phyloP scores from a whole-genome alignment of 2,797 vertebrate genomes.

The Stomatorhinus walkeri region DNA sequence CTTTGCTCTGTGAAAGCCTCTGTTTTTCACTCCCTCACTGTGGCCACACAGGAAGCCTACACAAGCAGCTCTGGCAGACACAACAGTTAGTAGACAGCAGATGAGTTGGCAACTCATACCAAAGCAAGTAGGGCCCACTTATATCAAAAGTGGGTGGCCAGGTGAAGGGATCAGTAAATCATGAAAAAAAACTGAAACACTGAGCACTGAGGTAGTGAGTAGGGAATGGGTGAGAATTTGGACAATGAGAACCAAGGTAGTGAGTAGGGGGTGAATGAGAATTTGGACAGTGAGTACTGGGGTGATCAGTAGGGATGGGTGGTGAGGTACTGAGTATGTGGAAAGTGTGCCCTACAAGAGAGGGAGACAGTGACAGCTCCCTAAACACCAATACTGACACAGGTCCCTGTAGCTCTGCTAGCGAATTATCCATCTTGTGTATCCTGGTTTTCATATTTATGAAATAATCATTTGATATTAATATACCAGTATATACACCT shows the following conservation, averaged over 20 bases:
- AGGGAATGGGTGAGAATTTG: neutral
- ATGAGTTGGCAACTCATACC: slow-evolving; percentile 16
- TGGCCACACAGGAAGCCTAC: slow-evolving; percentile 64
- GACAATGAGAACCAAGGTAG: neutral
- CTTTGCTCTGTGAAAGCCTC: neutral
- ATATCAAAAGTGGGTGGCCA: neutral
- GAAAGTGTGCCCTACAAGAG: neutral
- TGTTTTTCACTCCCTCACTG: slow-evolving; percentile 52
- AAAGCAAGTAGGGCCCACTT: slow-evolving; percentile 16
- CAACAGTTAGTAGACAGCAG: neutral
- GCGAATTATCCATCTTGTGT: neutral
- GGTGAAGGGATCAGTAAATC: neutral
- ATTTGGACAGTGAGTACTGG: neutral
- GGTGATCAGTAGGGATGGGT: neutral
- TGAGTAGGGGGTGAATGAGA: neutral
- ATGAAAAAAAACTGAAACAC: neutral
- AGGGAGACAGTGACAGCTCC: neutral
- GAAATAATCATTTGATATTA: neutral
- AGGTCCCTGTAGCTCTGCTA: neutral
- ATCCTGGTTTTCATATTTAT: neutral
- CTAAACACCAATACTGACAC: neutral
- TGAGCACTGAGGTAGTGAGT: neutral
- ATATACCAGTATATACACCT: neutral
- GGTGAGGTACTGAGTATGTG: neutral
- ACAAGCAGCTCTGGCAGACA: slow-evolving; percentile 27